phyloP scores from a whole-genome alignment of 2,797 vertebrate species.

The Semaprochilodus insignis region DNA sequence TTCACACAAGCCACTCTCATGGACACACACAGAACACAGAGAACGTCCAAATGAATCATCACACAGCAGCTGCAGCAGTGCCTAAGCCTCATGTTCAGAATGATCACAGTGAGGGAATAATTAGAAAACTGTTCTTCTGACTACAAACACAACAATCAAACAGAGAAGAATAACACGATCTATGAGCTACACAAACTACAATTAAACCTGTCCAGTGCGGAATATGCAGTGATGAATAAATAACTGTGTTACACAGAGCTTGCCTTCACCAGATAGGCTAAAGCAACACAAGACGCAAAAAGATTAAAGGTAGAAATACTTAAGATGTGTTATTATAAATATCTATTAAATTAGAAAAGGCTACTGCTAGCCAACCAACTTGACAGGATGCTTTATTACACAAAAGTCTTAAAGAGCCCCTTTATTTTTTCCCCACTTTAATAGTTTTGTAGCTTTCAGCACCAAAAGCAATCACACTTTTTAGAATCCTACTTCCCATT shows the following conservation, averaged over 20 bases:
- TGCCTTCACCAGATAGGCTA: too few species aligned
- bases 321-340: too few species aligned
- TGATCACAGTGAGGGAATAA: constrained; percentile 9
- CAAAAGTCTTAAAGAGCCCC: too few species aligned
- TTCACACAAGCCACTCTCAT: background rate
- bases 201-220: background rate
- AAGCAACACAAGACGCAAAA: too few species aligned
- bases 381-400: too few species aligned
- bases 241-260: background rate
- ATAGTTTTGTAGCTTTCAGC: too few species aligned
- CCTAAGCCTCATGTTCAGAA: background rate
- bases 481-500: too few species aligned
- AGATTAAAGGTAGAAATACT: too few species aligned
- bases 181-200: background rate
- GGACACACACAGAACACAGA: background rate
- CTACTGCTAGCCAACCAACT: too few species aligned
- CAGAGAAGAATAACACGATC: constrained; percentile 1
- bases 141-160: background rate
- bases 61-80: background rate
- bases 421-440: too few species aligned
- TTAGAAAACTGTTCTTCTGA: background rate
- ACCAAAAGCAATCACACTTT: too few species aligned
- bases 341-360: too few species aligned
- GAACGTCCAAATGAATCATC: background rate
- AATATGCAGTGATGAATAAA: background rate